Base-by-base conservation (phyloP, 2,113 vertebrate species). In the Mastomys coucha region DNA sequence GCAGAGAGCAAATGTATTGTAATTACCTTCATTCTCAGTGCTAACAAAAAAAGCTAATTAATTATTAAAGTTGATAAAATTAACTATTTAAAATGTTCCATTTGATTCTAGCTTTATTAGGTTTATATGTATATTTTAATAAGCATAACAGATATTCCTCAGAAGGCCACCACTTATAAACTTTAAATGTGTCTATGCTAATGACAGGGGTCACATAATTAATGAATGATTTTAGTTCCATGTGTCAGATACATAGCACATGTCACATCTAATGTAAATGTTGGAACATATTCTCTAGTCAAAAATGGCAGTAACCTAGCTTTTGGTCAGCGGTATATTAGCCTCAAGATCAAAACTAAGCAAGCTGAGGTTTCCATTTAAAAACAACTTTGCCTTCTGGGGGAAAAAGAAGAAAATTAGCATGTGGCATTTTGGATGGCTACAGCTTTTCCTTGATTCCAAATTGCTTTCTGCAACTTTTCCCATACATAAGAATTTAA, bases 31-130 rank as follows among this genome's bases (percentile, higher is more conserved):
- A 91, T 84, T 93, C 76, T 93, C 87, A 49, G 24, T 42, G n/a
- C 49, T 78, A 96, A 96, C 45, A 97, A 87, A 73, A 96, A 85
- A 97, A 87, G 63, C 75, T 94, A 95, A 96, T 91, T 97, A 94
- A 96, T 92, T 95, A 95, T 93, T 96, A 97, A 97, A 5, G 85
- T 80, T 92, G 69, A 53, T 73, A 84, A 96, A 95, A 97, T 92
- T 89, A 92, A 65, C 85, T 65, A 94, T 72, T 98, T 70, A 53
- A 88, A 97, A 39, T 60, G 26, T 77, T 97, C 97, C 90, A 75
- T 96, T 72, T 88, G 84, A 80, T 73, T 93, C 91, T 70, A 77
- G 84, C 58, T n/a, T n/a, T 69, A 36, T 69, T 69, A 69, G 31
- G 67, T 88, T 73, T 65, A 69, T 78, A 80, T 67, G 87, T 80